Evolutionary conservation across 2,113 vertebrate genomes (phyloP).

Genomic region (Cyphomyrus plagiostoma): DNA sequence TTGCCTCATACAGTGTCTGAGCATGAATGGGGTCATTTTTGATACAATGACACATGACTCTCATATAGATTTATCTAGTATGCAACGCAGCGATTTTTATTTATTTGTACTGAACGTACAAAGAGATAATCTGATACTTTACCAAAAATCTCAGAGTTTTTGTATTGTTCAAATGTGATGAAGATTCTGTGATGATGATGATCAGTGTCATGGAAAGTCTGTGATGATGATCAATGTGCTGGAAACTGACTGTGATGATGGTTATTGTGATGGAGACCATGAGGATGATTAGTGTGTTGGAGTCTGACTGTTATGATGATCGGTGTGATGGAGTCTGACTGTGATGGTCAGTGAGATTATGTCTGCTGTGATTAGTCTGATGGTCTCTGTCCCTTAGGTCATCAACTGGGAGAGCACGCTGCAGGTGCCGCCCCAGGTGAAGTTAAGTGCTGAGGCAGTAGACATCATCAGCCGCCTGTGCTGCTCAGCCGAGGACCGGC

Average conservation of each 20-base stretch:
- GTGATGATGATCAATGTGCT: neutral
- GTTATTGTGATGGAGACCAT: neutral
- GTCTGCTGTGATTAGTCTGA: neutral
- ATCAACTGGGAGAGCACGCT: conserved; percentile 97
- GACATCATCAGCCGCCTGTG: conserved; percentile 91
- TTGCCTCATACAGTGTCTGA: too few species aligned
- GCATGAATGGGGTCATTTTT: too few species aligned
- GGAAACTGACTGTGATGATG: neutral
- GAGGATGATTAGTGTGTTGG: neutral
- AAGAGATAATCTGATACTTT: too few species aligned
- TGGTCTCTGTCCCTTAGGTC: conserved; percentile 62
- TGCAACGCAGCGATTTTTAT: too few species aligned
- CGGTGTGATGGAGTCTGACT: neutral
- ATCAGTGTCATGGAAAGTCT: neutral
- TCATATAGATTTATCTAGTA: too few species aligned
- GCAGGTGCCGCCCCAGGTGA: conserved; percentile 87
- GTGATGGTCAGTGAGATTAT: neutral
- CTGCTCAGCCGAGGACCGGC: conserved; percentile 82
- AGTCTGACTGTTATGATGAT: neutral
- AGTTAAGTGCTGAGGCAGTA: conserved; percentile 81
- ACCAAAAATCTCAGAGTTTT: too few species aligned
- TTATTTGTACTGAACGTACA: too few species aligned
- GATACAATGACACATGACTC: too few species aligned
- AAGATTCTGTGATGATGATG: neutral
- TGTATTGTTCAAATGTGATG: neutral